Evolutionary conservation across 1,140 invertebrate genomes (phyloP).

Genomic region (Pygmarrhopalites habei): DNA sequence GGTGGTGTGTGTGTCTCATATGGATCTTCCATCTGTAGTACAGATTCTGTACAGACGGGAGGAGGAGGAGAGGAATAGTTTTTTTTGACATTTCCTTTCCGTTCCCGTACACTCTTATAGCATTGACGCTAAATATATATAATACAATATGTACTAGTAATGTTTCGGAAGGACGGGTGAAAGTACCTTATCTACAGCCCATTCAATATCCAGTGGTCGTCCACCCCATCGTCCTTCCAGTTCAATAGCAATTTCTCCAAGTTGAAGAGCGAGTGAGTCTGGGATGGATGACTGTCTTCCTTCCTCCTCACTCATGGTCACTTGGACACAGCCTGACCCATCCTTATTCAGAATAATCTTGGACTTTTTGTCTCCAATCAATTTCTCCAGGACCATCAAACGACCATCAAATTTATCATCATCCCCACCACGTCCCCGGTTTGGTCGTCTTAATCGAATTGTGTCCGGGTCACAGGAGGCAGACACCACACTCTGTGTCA

Average conservation of each 20-base stretch:
- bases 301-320: slow-evolving; percentile 44
- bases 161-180: no score
- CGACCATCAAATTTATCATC: no score
- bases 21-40: not conserved
- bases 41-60: no score
- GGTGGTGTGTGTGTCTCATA: not conserved
- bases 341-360: slow-evolving; percentile 47
- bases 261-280: slow-evolving; percentile 47
- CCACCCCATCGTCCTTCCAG: slow-evolving; percentile 29
- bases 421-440: not conserved
- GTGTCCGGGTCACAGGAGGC: slow-evolving; percentile 66
- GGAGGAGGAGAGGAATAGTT: no score
- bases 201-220: slow-evolving; percentile 64
- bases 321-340: slow-evolving; percentile 42
- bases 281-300: slow-evolving; percentile 48
- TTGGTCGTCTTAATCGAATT: slow-evolving; percentile 50
- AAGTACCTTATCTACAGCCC: slow-evolving; percentile 53
- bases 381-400: slow-evolving; percentile 40
- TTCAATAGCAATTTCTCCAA: slow-evolving; percentile 45
- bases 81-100: no score
- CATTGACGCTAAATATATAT: no score
- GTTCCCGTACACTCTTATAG: no score
- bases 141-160: no score
- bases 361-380: slow-evolving; percentile 53
- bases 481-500: slow-evolving; percentile 64